Evolutionary conservation across 1,140 invertebrate species (phyloP), one percentile per base, ranked within the genome.

Genomic region (Euwallacea fornicatus): DNA sequence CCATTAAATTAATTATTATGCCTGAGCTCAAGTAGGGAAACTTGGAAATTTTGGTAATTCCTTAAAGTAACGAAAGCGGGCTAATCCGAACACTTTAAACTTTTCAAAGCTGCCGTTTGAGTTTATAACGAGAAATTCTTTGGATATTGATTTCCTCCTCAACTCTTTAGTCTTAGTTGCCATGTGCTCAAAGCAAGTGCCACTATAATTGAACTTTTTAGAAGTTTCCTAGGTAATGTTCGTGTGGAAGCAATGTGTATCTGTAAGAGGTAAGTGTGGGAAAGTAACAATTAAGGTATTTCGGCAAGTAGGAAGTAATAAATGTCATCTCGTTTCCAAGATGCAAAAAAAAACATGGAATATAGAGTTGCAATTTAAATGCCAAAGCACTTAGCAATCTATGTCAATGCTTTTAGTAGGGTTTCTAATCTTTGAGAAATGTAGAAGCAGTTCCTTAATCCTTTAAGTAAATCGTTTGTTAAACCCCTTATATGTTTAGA

Each of bases 231-330:
- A 50, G 42, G 44, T 56, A 16, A 80, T 79, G 77, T 78, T 78
- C 66, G 79, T 80, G n/a, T 80, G 79, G 79, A 75, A 77, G 58
- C 79, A 80, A 61, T 80, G 79, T 61, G 77, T 80, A 8, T 79
- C 77, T 15, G 59, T 77, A 46, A 76, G 78, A 74, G 79, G 79
- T 80, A 78, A 79, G 79, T 33, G 10, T 56, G 9, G 6, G 4
- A 33, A 33, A 33, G 21, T 33, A 33, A 33, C 21, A 33, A 33
- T 33, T 33, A 33, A 13, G 46, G 46, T 6, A 2, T 10, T 50
- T 1, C 13, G 6, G 13, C 46, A 50, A 11, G 46, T 11, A 50
- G 13, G 6, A 50, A 50, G 46, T 50, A 10, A 50, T 50, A 50
- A 50, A 50, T 50, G 6, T 50, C 1, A 11, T 50, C 2, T 50